phyloP scores from a whole-genome alignment of 2,113 vertebrate species.

The Malaclemys terrapin region DNA sequence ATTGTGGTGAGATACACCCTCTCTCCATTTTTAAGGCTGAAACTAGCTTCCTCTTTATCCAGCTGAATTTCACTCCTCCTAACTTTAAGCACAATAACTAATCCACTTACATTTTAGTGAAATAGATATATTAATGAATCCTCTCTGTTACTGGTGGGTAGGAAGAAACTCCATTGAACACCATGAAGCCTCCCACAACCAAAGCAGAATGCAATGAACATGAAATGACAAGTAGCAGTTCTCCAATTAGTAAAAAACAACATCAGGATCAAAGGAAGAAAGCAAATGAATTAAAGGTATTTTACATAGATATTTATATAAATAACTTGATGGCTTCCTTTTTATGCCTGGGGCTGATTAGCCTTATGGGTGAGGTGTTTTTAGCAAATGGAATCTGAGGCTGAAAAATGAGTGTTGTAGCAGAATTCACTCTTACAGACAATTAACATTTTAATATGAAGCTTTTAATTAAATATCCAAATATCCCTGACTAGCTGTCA shows the following conservation, averaged over 20 bases:
- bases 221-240: background rate
- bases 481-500: background rate
- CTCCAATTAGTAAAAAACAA: background rate
- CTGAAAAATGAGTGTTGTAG: background rate
- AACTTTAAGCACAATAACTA: background rate
- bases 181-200: background rate
- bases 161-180: constrained; percentile 50
- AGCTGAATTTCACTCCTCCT: background rate
- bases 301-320: background rate
- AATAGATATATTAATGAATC: background rate
- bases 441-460: background rate
- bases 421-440: background rate
- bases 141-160: background rate
- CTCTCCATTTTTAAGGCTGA: background rate
- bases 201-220: constrained; percentile 26
- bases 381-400: background rate
- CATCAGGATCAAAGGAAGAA: constrained; percentile 38
- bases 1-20: background rate
- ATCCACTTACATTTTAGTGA: background rate
- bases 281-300: constrained; percentile 65
- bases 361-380: background rate
- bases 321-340: background rate
- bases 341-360: background rate
- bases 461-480: background rate
- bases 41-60: background rate